Percentiles rank a stretch among this genome's conserved stretches.
Conservation (phyloP, 2,888 invertebrate genomes). For the Cetonia aurata region DNA sequence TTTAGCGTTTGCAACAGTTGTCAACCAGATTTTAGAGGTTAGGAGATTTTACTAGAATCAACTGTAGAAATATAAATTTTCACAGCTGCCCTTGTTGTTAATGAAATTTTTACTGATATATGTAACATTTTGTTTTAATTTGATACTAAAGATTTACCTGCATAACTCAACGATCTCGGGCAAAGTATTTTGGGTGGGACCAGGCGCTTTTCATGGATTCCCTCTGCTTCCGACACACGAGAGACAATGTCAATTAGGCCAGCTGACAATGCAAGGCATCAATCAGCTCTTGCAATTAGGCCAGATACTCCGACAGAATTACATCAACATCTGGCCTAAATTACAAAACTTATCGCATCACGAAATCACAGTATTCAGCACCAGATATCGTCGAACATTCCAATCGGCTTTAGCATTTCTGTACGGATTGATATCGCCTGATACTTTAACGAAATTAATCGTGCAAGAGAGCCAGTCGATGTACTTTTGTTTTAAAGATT, state of each 20-base stretch:
- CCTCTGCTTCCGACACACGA: constrained; percentile 78
- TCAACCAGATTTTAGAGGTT: too few relatives aligned
- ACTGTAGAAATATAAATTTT: too few relatives aligned
- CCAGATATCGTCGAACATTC: constrained; percentile 89
- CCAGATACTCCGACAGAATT: constrained; percentile 72
- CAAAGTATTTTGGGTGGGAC: constrained; percentile 80
- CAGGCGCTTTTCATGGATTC: constrained; percentile 88
- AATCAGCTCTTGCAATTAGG: constrained; percentile 88
- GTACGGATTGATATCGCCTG: constrained; percentile 77
- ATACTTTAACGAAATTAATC: constrained; percentile 75
- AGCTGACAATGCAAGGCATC: constrained; percentile 86
- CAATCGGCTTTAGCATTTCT: constrained; percentile 89
- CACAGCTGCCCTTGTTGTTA: too few relatives aligned
- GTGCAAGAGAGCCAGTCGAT: constrained; percentile 84
- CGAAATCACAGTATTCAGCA: constrained; percentile 81
- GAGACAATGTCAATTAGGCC: constrained; percentile 84
- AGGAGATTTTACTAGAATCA: too few relatives aligned
- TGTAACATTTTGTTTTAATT: neutral
- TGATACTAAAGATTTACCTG: constrained; percentile 69
- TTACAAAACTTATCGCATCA: constrained; percentile 68
- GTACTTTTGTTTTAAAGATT: constrained; percentile 88
- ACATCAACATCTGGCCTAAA: constrained; percentile 66
- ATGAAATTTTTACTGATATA: too few relatives aligned
- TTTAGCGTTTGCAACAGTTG: too few relatives aligned
- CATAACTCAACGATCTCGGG: constrained; percentile 71